These are phyloP conservation scores for Lissocephala sabroskyi DNA, from an alignment of 2,888 invertebrate genomes.

Conservation along the genomic window DNA sequence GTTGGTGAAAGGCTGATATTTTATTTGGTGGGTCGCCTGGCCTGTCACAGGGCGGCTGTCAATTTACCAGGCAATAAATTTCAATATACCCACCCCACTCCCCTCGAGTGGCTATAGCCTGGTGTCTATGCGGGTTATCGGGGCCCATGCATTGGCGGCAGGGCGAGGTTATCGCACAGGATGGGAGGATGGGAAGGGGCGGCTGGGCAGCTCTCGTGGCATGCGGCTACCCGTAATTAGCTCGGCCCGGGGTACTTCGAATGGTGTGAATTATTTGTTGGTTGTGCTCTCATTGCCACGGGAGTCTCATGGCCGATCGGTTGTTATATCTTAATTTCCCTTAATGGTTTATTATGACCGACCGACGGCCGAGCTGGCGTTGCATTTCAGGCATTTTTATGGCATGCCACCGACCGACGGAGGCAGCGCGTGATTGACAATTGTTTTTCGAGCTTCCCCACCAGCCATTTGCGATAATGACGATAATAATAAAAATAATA, in stretches of 20 bases:
- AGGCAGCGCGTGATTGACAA: conserved; percentile 45
- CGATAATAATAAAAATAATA: conserved; percentile 33
- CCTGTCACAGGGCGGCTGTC: conserved; percentile 43
- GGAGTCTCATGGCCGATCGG: conserved; percentile 21
- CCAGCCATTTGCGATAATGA: conserved; percentile 45
- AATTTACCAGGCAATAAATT: conserved; percentile 69
- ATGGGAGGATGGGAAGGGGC: neutral
- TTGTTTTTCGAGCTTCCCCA: conserved; percentile 25
- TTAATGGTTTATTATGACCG: conserved; percentile 55
- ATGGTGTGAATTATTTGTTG: conserved; percentile 52
- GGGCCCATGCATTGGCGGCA: neutral
- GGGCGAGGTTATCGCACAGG: conserved; percentile 21
- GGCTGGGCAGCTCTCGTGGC: conserved; percentile 15
- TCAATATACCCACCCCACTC: conserved; percentile 43
- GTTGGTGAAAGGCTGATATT: too few relatives aligned
- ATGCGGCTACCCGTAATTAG: conserved; percentile 37
- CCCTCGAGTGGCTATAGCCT: too few relatives aligned
- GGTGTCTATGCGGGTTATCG: conserved; percentile 69
- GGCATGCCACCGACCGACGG: neutral
- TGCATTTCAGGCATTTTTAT: conserved; percentile 16
- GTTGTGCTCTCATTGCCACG: conserved; percentile 4
- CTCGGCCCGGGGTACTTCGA: conserved; percentile 28
- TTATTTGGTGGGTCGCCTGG: too few relatives aligned
- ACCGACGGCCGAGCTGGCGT: neutral
- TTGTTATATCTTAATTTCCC: conserved; percentile 53